Percentiles rank a stretch among this genome's conserved stretches.
Conservation (phyloP, 2,113 vertebrate species). For the Melanerpes aurifrons region DNA sequence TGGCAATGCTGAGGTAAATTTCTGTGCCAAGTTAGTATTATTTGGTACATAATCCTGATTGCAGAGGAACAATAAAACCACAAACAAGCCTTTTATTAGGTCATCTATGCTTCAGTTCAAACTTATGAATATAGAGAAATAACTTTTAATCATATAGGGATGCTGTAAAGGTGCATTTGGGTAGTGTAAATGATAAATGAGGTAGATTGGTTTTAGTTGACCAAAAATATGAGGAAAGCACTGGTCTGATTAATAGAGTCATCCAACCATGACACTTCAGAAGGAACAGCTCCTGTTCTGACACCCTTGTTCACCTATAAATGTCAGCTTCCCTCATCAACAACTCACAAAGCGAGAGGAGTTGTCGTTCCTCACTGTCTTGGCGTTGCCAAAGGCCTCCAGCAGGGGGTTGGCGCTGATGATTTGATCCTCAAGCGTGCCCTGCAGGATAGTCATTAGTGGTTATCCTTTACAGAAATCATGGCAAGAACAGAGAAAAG, state of each 20-base stretch:
- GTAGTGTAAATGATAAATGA: background rate
- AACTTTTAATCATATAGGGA: background rate
- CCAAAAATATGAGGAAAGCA: background rate
- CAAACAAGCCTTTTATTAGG: background rate
- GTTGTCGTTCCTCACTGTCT: conserved; percentile 79
- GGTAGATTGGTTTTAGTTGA: background rate
- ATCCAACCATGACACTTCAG: background rate
- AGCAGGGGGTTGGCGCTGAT: conserved; percentile 77
- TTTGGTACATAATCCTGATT: background rate
- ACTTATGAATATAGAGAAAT: background rate
- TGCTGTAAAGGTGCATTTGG: background rate
- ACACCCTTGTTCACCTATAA: background rate
- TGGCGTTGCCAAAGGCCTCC: conserved; percentile 78
- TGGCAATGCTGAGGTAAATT: background rate
- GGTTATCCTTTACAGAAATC: background rate
- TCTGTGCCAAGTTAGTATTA: background rate
- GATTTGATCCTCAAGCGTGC: conserved; percentile 84
- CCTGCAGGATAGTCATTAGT: conserved; percentile 65
- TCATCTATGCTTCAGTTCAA: background rate
- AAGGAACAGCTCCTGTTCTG: background rate
- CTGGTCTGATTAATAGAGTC: background rate
- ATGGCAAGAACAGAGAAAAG: background rate
- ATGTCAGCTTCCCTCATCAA: background rate
- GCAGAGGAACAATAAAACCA: background rate
- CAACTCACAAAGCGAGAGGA: conserved; percentile 79